Evolutionary conservation across 2,113 vertebrate genomes (phyloP).

Genomic region (Eulemur macaco): DNA sequence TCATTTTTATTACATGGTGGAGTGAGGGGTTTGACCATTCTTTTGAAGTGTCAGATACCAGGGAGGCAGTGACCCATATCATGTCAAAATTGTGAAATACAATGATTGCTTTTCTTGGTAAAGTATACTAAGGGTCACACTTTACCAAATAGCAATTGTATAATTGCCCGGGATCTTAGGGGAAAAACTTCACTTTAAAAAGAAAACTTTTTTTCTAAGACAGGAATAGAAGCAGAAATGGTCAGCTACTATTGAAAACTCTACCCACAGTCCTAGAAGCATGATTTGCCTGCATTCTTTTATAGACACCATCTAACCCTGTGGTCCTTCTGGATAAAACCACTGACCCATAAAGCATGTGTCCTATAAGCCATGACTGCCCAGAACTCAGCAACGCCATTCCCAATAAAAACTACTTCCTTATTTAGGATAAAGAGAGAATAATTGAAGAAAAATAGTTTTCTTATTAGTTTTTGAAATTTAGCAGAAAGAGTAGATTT

Average conservation of each 20-base stretch:
- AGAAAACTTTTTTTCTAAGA: neutral
- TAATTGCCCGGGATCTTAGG: neutral
- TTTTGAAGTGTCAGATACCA: neutral
- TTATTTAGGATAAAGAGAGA: constrained; percentile 4
- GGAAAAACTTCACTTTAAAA: neutral
- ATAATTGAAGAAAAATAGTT: neutral
- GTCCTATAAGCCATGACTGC: neutral
- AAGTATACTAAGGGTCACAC: neutral
- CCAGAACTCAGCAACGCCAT: neutral
- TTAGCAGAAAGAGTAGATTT: neutral
- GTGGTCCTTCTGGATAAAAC: neutral
- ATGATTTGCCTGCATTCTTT: neutral
- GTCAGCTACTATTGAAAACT: neutral
- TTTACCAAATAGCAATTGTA: neutral
- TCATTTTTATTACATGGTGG: neutral
- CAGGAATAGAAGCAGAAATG: neutral
- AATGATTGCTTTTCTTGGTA: neutral
- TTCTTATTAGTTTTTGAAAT: constrained; percentile 38
- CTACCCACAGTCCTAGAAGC: neutral
- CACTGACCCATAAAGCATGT: neutral
- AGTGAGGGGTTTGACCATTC: neutral
- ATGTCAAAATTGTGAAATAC: neutral
- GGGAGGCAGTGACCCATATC: neutral
- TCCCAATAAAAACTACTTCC: constrained; percentile 12
- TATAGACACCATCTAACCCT: neutral